Evolutionary conservation across 2,888 invertebrate genomes (phyloP).

Genomic region (Embidobia sp.): DNA sequence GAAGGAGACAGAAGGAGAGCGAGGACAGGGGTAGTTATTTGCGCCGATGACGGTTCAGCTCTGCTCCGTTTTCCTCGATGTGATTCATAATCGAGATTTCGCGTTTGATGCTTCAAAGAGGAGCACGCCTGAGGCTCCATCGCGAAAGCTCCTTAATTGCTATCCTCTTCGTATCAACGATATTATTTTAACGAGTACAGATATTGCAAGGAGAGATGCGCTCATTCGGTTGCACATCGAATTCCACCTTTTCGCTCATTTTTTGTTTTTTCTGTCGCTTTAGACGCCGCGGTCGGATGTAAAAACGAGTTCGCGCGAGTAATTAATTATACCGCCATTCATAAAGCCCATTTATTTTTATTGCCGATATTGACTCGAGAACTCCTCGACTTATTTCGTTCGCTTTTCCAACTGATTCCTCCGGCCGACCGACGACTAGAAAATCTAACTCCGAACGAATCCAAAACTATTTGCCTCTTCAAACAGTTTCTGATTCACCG

Average conservation of each 20-base stretch:
- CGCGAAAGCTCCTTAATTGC: conserved; percentile 38
- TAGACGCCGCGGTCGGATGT: neutral
- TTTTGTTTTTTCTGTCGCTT: conserved; percentile 1
- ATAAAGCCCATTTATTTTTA: too few species aligned
- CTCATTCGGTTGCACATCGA: neutral
- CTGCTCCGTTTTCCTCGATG: conserved; percentile 32
- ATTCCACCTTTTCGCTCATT: neutral
- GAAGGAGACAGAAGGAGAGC: too few species aligned
- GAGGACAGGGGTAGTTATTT: conserved; percentile 20
- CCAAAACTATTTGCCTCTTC: too few species aligned
- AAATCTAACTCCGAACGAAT: too few species aligned
- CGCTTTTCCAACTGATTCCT: too few species aligned
- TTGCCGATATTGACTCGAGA: too few species aligned
- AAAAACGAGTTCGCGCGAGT: neutral
- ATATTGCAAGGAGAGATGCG: neutral
- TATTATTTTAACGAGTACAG: conserved; percentile 26
- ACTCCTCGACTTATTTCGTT: too few species aligned
- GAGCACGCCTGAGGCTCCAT: conserved; percentile 21
- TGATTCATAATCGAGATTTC: conserved; percentile 43
- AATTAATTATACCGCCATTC: conserved; percentile 1
- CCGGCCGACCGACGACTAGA: too few species aligned
- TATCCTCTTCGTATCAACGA: conserved; percentile 15
- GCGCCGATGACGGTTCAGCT: conserved; percentile 30
- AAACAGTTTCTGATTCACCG: too few species aligned
- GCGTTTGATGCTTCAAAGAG: conserved; percentile 47